These are phyloP conservation scores for Parauchenoglanis punctatus DNA, from an alignment of 2,797 vertebrate species.

Conservation along the genomic window DNA sequence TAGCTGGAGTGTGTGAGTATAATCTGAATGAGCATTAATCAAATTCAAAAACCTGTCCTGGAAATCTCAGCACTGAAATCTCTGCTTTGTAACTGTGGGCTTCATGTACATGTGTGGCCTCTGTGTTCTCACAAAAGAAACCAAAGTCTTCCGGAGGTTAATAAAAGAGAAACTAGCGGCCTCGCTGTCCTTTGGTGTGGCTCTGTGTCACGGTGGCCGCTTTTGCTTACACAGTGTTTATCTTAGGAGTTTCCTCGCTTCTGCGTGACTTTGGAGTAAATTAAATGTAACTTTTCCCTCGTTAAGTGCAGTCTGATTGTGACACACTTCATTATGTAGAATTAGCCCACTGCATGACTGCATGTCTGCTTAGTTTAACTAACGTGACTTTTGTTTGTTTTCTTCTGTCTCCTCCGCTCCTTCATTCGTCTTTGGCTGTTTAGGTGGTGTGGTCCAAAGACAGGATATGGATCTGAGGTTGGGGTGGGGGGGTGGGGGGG, in stretches of 20 bases:
- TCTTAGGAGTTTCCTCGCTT: slow-evolving; percentile 54
- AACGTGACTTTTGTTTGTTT: slow-evolving; percentile 52
- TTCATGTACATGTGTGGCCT: slow-evolving; percentile 1
- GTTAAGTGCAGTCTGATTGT: slow-evolving; percentile 56
- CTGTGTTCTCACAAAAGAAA: slow-evolving; percentile 12
- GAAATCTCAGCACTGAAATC: background rate
- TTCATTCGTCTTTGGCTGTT: slow-evolving; percentile 22
- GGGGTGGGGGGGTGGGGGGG: background rate
- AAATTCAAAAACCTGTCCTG: background rate
- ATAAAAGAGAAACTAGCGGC: background rate
- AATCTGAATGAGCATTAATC: background rate
- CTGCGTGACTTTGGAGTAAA: slow-evolving; percentile 45
- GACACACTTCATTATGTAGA: slow-evolving; percentile 58
- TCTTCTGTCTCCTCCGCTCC: slow-evolving; percentile 49
- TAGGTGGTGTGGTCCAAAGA: slow-evolving; percentile 29
- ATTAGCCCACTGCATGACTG: slow-evolving; percentile 32
- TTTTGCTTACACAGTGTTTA: slow-evolving; percentile 50
- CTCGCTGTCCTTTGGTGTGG: slow-evolving; percentile 27
- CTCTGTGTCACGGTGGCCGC: slow-evolving; percentile 23
- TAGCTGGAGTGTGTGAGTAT: background rate
- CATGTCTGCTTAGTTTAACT: slow-evolving; percentile 47
- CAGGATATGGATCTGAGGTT: slow-evolving; percentile 23
- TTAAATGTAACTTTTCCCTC: slow-evolving; percentile 49
- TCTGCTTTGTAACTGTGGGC: slow-evolving; percentile 3
- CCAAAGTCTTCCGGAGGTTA: slow-evolving; percentile 17